These are phyloP conservation scores for Mastomys coucha DNA, from an alignment of 2,113 vertebrate genomes.

Conservation along the genomic window DNA sequence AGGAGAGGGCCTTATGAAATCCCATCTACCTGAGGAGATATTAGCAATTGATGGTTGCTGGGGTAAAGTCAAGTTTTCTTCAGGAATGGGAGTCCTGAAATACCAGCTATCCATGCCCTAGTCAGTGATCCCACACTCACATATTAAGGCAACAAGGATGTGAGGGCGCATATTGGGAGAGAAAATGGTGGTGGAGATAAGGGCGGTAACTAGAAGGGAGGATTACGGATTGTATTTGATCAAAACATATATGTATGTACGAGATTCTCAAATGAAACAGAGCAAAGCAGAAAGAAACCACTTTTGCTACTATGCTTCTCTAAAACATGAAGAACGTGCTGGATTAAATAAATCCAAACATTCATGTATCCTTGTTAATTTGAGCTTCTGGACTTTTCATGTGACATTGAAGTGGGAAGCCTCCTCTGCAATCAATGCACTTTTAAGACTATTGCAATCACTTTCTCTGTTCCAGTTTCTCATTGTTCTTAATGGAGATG, in stretches of 20 bases:
- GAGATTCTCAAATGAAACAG: neutral
- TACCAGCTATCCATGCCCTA: neutral
- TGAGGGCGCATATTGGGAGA: neutral
- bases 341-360: conserved; percentile 30
- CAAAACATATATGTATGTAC: neutral
- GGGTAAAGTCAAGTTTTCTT: neutral
- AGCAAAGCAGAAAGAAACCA: neutral
- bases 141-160: neutral
- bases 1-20: neutral
- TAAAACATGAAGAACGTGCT: conserved; percentile 52
- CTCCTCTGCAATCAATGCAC: neutral
- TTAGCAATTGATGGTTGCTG: neutral
- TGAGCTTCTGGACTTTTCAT: conserved; percentile 13
- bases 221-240: neutral
- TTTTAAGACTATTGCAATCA: neutral
- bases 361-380: neutral
- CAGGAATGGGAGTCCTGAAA: neutral
- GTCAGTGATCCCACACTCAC: neutral
- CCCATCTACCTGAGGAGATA: neutral
- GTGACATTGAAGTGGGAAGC: neutral
- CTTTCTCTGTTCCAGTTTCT: neutral
- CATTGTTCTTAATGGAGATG: neutral
- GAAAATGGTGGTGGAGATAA: neutral
- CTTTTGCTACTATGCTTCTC: conserved; percentile 60
- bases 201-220: neutral